Evolutionary conservation across 2,888 invertebrate species (phyloP), one percentile per base, ranked within the genome.

Genomic region (Megaustenia siamemsis): DNA sequence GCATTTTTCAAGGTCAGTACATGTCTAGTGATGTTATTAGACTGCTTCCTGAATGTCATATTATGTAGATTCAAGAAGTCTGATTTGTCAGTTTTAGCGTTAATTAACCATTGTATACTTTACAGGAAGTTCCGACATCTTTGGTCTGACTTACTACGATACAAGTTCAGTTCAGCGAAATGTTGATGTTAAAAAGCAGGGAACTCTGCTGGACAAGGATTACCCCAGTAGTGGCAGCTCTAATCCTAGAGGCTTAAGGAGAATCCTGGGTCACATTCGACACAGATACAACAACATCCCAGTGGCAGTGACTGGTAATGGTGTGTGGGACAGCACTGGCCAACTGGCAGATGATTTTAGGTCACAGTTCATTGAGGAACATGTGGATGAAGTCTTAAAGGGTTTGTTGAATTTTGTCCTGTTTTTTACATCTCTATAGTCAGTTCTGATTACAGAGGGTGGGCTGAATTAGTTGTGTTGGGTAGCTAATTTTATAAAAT

Each of bases 381-480:
- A 85, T 53, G 63, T 87, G 15, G 83, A 83, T 53, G 87, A 87
- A 56, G 82, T 87, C 1, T 40, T 87, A 3, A 87, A 87, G 71
- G 87, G 87, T 87, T n/a, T 28, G 71, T 43, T 24, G 32, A 28
- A 1, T 38, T 68, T 1, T 68, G 35, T 68, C n/a, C 35, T 28
- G 6, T 10, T 8, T 21, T n/a, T 66, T 49, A 40, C 0, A n/a
- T 81, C 71, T 71, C 81, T 90, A 89, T 89, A 12, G 77, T 88
- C 18, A 83, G 86, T 38, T 43, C 90, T 15, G 92, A 92, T 80
- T 92, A 91, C 0, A 91, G 90, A 76, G 91, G n/a, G n/a, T n/a
- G n/a, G n/a, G n/a, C n/a, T n/a, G n/a, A n/a, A n/a, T n/a, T n/a
- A n/a, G n/a, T n/a, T n/a, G n/a, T n/a, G n/a, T n/a, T n/a, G n/a